phyloP scores from a whole-genome alignment of 1,140 invertebrate species.

The Drosophila pruinosa region DNA sequence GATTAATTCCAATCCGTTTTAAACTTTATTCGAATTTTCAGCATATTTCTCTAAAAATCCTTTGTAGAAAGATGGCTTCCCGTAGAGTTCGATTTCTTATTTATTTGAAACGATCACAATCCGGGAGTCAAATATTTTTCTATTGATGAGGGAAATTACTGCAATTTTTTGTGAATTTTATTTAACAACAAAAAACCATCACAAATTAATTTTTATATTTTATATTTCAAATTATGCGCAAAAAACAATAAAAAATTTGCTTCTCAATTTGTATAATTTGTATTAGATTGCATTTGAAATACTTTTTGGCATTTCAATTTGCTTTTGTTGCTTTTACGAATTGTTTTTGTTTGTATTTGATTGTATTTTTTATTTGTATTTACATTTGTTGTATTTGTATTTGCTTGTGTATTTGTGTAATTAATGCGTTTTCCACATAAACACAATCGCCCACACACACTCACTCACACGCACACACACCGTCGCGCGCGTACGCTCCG shows the following conservation, averaged over 20 bases:
- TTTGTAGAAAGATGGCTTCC: constrained; percentile 37
- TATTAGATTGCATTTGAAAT: constrained; percentile 55
- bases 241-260: constrained; percentile 70
- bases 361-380: constrained; percentile 67
- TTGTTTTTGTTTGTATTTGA: constrained; percentile 56
- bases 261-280: constrained; percentile 42
- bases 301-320: constrained; percentile 53
- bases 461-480: constrained; percentile 20
- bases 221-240: constrained; percentile 26
- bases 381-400: constrained; percentile 56
- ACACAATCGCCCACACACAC: constrained; percentile 48
- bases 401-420: constrained; percentile 64
- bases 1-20: constrained; percentile 48
- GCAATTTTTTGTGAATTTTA: constrained; percentile 54
- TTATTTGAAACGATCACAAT: constrained; percentile 21
- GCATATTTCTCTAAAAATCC: constrained; percentile 57
- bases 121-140: constrained; percentile 52
- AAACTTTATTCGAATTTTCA: constrained; percentile 65
- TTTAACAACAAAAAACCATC: constrained; percentile 58
- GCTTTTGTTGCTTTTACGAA: constrained; percentile 41
- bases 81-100: constrained; percentile 40
- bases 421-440: constrained; percentile 76
- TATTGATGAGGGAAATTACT: too few relatives aligned
- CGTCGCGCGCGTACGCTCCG: constrained; percentile 35
- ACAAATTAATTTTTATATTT: constrained; percentile 49